These are phyloP conservation scores for Columba janthina DNA, from an alignment of 2,113 vertebrate species.

Conservation along the genomic window DNA sequence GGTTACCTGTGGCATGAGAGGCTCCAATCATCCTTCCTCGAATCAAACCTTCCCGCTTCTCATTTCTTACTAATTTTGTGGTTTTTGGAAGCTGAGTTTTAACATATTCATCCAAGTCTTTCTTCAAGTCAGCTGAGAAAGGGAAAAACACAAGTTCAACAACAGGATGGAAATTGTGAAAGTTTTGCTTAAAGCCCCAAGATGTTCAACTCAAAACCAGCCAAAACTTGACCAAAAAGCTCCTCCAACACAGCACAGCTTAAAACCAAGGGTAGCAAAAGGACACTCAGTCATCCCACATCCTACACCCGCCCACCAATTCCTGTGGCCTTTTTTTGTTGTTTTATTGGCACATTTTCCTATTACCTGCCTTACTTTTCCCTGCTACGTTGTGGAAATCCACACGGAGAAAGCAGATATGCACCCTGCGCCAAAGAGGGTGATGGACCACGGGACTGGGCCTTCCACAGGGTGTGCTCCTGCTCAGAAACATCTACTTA, in stretches of 20 bases:
- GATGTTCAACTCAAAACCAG: not conserved
- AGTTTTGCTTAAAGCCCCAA: not conserved
- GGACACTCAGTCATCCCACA: not conserved
- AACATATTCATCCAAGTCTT: conserved; percentile 82
- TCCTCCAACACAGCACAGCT: not conserved
- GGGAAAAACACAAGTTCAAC: not conserved
- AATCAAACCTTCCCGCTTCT: conserved; percentile 90
- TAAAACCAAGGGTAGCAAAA: not conserved
- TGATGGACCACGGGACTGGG: not conserved
- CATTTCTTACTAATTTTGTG: conserved; percentile 88
- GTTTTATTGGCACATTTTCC: not conserved
- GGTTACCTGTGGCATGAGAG: conserved; percentile 87
- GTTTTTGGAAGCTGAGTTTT: conserved; percentile 79
- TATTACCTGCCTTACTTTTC: not conserved
- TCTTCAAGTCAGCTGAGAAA: conserved; percentile 88
- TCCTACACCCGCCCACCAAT: not conserved
- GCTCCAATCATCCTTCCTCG: conserved; percentile 96
- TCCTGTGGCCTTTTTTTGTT: too few relatives aligned
- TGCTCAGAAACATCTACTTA: not conserved
- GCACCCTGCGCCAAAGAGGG: not conserved
- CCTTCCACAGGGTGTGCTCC: rapidly evolving
- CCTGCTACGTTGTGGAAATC: not conserved
- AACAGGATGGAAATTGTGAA: not conserved
- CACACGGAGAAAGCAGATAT: not conserved
- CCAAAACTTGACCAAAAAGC: not conserved